Base-by-base conservation (phyloP, 2,113 vertebrate genomes). In the Zosterops lateralis region DNA sequence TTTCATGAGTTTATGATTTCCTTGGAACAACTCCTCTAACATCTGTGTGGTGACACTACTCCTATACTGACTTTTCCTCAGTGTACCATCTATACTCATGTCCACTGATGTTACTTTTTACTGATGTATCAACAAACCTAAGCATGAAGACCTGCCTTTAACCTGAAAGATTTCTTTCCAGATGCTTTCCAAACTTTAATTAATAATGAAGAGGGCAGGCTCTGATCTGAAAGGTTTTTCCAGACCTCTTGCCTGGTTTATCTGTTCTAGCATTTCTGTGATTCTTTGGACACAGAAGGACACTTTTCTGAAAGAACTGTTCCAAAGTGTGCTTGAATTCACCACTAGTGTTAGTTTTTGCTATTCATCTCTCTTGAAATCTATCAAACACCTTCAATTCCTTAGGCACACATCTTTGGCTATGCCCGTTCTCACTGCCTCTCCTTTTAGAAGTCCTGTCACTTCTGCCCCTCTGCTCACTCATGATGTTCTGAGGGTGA, bases 401-500 rank as follows among this genome's bases (percentile, higher is more conserved):
- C 32, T 53, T 62, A 18, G 3, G 10, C 24, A 84, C 6, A 14
- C 3, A 13, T 17, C 28, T 56, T 60, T 34, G 20, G 14, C 44
- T 9, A n/a, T 8, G 6, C 9, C 32, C 31, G 7, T 36, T 72
- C 32, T 68, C 29, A 38, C 13, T 61, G 17, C 9, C 22, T 85
- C 9, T 74, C 19, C 21, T 51, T 28, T 54, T 25, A 53, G 26
- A 77, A 31, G 38, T 12, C 21, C 10, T 25, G 15, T 40, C 22
- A 42, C 17, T 76, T 60, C 76, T 42, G 32, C 7, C 18, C 47
- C 48, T 76, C 45, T 44, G 15, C 29, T 78, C 44, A 22, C 15
- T 54, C n/a, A 16, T 0, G 0, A 18, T 12, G 9, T 38, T 50
- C 20, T 42, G 54, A 21, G 12, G 3, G 24, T 25, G 0, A 1